Conservation (phyloP, 2,113 vertebrate species). For the Lophotis ruficrista region DNA sequence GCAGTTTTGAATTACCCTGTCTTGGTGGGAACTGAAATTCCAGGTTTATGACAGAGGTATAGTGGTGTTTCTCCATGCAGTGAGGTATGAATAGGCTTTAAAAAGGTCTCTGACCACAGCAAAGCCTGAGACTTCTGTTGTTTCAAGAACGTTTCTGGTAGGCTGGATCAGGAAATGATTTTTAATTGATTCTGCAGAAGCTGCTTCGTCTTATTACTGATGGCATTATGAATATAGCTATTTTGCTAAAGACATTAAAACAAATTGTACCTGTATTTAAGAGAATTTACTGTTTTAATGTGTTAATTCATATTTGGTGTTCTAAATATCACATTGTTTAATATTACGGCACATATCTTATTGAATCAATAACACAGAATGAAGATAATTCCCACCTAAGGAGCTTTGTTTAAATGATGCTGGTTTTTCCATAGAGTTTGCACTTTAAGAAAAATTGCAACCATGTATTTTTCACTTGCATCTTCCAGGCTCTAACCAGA, state of each 20-base stretch:
- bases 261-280: background rate
- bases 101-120: background rate
- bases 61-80: background rate
- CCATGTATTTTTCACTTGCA: background rate
- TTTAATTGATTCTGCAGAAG: background rate
- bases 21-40: background rate
- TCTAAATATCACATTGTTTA: background rate
- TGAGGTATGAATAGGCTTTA: background rate
- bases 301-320: background rate
- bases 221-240: background rate
- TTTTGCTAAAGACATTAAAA: background rate
- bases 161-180: background rate
- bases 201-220: background rate
- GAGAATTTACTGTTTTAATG: background rate
- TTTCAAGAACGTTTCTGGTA: background rate
- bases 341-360: background rate
- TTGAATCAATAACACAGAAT: background rate
- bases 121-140: background rate
- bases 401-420: background rate
- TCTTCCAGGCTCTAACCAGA: conserved; percentile 78
- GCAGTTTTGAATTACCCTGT: background rate
- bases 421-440: background rate
- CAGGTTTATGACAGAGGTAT: background rate
- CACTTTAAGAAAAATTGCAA: conserved; percentile 23
- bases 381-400: background rate